Evolutionary conservation across 1,140 invertebrate species (phyloP).

Genomic region (Bombyx mandarina): DNA sequence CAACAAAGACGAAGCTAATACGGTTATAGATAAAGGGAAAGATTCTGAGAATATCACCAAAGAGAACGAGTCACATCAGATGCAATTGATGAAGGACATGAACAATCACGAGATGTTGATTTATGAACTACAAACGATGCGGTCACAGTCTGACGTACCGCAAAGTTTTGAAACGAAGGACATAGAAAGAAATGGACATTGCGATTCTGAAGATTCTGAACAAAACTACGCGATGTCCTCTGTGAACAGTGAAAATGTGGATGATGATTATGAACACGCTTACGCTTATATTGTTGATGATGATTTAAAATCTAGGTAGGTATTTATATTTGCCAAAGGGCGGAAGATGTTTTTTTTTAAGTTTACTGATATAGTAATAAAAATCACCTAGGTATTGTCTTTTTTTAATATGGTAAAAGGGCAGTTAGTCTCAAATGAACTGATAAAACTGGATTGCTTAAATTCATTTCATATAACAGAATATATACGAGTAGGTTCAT

Average conservation of each 20-base stretch:
- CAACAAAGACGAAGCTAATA: slow-evolving; percentile 53
- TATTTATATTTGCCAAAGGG: not conserved
- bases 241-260: slow-evolving; percentile 41
- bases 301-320: slow-evolving; percentile 63
- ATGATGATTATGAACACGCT: slow-evolving; percentile 43
- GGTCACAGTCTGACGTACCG: slow-evolving; percentile 54
- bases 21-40: slow-evolving; percentile 64
- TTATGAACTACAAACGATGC: slow-evolving; percentile 72
- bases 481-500: too few relatives aligned
- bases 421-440: too few relatives aligned
- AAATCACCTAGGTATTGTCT: too few relatives aligned
- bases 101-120: slow-evolving; percentile 74
- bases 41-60: slow-evolving; percentile 23
- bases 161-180: slow-evolving; percentile 41
- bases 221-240: slow-evolving; percentile 51
- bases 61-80: slow-evolving; percentile 42
- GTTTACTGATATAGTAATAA: too few relatives aligned
- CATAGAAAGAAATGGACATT: slow-evolving; percentile 35
- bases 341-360: too few relatives aligned
- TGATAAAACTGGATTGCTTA: too few relatives aligned
- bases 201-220: slow-evolving; percentile 49
- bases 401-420: too few relatives aligned
- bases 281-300: slow-evolving; percentile 59
- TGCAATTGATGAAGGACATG: slow-evolving; percentile 68
- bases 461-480: too few relatives aligned